These are phyloP conservation scores for Drosophila mimica DNA, from an alignment of 2,888 invertebrate genomes.

Conservation along the genomic window DNA sequence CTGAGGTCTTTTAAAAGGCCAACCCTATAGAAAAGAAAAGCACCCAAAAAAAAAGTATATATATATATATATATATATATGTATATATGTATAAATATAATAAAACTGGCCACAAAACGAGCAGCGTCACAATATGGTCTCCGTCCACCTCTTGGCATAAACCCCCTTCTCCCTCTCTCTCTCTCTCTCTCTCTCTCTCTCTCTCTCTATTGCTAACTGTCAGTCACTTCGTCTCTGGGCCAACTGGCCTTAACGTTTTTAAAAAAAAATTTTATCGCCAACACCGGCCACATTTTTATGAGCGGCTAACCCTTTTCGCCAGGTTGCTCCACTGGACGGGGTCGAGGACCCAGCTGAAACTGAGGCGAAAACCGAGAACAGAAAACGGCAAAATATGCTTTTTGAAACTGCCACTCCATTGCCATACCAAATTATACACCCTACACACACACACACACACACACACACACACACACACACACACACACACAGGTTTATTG, in stretches of 20 bases:
- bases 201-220: slow-evolving; percentile 8
- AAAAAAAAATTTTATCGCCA: slow-evolving; percentile 67
- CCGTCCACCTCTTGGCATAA: background rate
- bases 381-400: slow-evolving; percentile 69
- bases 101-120: slow-evolving; percentile 71
- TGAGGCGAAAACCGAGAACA: slow-evolving; percentile 2
- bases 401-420: slow-evolving; percentile 40
- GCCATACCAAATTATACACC: background rate
- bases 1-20: slow-evolving; percentile 23
- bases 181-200: background rate
- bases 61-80: background rate
- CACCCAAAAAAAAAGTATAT: slow-evolving; percentile 17
- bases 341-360: slow-evolving; percentile 28
- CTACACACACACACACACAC: background rate
- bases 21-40: slow-evolving; percentile 15
- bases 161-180: background rate
- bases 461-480: background rate
- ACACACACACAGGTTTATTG: slow-evolving; percentile 58
- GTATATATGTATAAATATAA: background rate
- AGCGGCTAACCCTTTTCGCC: slow-evolving; percentile 51
- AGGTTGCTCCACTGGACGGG: background rate
- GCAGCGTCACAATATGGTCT: slow-evolving; percentile 71
- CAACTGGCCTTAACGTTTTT: slow-evolving; percentile 64
- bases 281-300: slow-evolving; percentile 66
- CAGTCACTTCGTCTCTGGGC: slow-evolving; percentile 16